phyloP scores from a whole-genome alignment of 2,797 vertebrate species.

The Pangasius larnaudii region DNA sequence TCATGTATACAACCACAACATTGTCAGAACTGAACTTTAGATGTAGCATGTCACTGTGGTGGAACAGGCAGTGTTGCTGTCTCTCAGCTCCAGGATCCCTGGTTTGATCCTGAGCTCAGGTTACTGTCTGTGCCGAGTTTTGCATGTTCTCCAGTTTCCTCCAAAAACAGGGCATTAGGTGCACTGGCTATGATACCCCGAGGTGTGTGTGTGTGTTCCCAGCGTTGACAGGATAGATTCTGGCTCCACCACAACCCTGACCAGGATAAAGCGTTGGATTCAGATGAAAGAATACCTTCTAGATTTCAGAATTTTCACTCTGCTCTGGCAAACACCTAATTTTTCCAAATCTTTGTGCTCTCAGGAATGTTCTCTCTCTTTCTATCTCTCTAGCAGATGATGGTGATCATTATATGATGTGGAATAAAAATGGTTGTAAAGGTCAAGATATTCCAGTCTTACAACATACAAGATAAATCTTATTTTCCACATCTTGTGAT shows the following conservation, averaged over 20 bases:
- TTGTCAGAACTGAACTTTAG: neutral
- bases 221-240: neutral
- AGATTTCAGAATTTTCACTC: neutral
- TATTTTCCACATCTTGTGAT: conserved; percentile 4
- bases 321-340: neutral
- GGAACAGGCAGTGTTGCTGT: neutral
- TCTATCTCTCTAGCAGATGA: neutral
- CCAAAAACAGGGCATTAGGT: neutral
- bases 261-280: neutral
- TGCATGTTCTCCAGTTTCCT: neutral
- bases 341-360: neutral
- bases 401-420: neutral
- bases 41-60: neutral
- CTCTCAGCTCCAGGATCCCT: neutral
- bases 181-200: neutral
- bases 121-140: neutral
- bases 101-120: neutral
- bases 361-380: conserved; percentile 7
- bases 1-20: neutral
- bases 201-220: no score
- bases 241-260: neutral
- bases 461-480: neutral
- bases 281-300: neutral
- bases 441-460: neutral
- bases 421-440: neutral